phyloP scores from a whole-genome alignment of 2,888 invertebrate genomes.

The Apamea epomidion region DNA sequence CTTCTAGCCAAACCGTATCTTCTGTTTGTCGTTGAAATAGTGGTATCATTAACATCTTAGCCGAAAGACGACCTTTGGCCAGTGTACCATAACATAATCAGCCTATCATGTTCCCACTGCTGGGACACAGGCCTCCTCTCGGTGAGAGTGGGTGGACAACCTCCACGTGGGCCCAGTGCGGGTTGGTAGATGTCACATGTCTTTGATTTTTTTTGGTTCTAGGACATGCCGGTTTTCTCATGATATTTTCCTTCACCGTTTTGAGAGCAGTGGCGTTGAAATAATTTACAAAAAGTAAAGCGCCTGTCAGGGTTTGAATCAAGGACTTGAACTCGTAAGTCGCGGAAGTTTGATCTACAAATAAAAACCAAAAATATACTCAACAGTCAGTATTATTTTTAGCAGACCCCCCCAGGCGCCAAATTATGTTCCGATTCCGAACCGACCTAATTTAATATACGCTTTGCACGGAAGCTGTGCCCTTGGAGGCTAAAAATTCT shows the following conservation, averaged over 20 bases:
- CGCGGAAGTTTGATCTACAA: neutral
- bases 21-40: too few species aligned
- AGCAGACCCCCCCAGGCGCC: slow-evolving; percentile 33
- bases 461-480: slow-evolving; percentile 31
- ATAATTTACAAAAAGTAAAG: neutral
- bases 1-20: too few species aligned
- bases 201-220: too few species aligned
- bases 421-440: slow-evolving; percentile 27
- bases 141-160: too few species aligned
- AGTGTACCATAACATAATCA: too few species aligned
- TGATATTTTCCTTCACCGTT: neutral
- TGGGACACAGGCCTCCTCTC: too few species aligned
- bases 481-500: slow-evolving; percentile 30
- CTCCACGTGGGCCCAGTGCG: too few species aligned
- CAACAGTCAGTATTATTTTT: slow-evolving; percentile 33
- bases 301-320: neutral
- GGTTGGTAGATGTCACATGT: too few species aligned
- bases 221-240: too few species aligned
- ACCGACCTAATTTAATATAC: slow-evolving; percentile 33
- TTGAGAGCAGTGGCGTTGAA: neutral
- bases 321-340: neutral
- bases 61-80: too few species aligned
- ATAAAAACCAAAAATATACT: slow-evolving; percentile 17
- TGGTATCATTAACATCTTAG: too few species aligned
- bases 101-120: too few species aligned